These are phyloP conservation scores for Heteropelma amictum DNA, from an alignment of 2,888 invertebrate genomes.

Conservation along the genomic window DNA sequence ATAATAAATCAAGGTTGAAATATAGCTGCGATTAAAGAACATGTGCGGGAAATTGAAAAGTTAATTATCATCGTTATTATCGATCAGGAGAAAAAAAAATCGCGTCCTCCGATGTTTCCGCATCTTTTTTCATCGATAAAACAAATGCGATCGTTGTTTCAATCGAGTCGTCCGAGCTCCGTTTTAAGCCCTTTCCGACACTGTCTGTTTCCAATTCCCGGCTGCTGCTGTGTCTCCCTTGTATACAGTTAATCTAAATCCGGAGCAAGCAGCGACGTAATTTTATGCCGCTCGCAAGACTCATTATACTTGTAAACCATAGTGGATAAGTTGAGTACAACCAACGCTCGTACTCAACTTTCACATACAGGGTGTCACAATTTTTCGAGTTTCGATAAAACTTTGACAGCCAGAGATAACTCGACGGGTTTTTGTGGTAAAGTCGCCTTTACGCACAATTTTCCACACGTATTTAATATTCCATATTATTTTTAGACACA, in stretches of 20 bases:
- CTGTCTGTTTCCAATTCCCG: slow-evolving; percentile 40
- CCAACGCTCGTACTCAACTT: slow-evolving; percentile 10
- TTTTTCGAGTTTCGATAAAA: not conserved
- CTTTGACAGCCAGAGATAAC: no score
- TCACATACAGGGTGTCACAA: no score
- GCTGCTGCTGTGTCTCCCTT: slow-evolving; percentile 66
- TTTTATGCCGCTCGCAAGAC: slow-evolving; percentile 78
- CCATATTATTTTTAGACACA: no score
- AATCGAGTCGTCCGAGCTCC: slow-evolving; percentile 1
- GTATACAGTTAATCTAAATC: slow-evolving; percentile 78
- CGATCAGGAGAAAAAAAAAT: no score
- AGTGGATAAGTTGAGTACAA: slow-evolving; percentile 68
- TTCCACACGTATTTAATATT: no score
- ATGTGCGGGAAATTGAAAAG: no score
- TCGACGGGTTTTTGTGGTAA: no score
- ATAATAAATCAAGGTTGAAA: no score
- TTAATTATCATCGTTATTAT: no score
- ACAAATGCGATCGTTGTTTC: not conserved
- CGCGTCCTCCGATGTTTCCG: no score
- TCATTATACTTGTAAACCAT: slow-evolving; percentile 78
- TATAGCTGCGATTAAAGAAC: no score
- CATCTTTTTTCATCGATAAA: not conserved
- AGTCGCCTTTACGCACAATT: not conserved
- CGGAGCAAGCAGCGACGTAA: slow-evolving; percentile 77
- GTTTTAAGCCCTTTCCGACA: slow-evolving; percentile 41